These are phyloP conservation scores for Scartelaos histophorus DNA, from an alignment of 2,113 vertebrate species.

Conservation along the genomic window DNA sequence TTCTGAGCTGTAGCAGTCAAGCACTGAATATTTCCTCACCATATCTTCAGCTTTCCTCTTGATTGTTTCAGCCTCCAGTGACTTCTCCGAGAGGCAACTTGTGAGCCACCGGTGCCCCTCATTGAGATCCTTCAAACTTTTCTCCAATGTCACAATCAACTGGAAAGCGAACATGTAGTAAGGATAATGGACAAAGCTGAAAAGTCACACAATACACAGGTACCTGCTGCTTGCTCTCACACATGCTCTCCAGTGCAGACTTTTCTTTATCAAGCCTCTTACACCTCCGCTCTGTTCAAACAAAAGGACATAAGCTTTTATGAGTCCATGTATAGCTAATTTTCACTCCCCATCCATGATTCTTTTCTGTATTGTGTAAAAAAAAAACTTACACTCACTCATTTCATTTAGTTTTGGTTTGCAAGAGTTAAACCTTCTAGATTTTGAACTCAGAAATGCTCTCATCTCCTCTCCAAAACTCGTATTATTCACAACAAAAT, in stretches of 20 bases:
- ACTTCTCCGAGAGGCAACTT: conserved; percentile 72
- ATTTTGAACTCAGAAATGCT: no score
- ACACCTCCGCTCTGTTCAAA: conserved; percentile 38
- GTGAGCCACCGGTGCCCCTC: conserved; percentile 71
- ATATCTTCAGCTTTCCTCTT: conserved; percentile 52
- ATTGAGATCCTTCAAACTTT: conserved; percentile 76
- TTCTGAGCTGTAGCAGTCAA: background rate
- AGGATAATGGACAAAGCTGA: background rate
- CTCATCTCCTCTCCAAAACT: no score
- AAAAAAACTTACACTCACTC: no score
- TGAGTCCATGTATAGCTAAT: background rate
- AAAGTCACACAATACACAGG: background rate
- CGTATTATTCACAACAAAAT: no score
- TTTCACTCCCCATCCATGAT: no score
- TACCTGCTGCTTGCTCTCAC: conserved; percentile 85
- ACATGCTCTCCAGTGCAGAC: conserved; percentile 72
- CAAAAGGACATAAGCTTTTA: background rate
- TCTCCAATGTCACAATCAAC: conserved; percentile 81
- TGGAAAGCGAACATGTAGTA: conserved; percentile 43
- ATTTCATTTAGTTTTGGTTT: no score
- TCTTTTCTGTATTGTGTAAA: no score
- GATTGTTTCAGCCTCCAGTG: conserved; percentile 54
- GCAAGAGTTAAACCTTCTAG: no score
- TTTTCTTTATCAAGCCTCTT: conserved; percentile 67
- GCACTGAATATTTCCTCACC: conserved; percentile 50